Evolutionary conservation across 2,797 vertebrate genomes (phyloP).

Genomic region (Crenuchus spilurus): DNA sequence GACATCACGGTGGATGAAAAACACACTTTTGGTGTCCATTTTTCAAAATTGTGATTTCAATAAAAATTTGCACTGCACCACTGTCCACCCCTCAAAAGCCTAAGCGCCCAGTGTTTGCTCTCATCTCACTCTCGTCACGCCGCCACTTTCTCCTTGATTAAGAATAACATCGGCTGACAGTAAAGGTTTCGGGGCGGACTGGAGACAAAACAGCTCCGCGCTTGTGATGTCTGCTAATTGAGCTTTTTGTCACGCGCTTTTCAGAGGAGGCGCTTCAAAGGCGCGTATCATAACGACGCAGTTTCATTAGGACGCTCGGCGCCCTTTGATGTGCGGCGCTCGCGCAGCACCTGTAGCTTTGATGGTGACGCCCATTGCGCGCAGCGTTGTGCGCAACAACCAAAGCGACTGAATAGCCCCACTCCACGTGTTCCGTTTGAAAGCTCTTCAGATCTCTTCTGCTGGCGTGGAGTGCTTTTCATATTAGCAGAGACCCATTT

Average conservation of each 20-base stretch:
- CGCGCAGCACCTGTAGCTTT: conserved; percentile 86
- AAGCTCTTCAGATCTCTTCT: neutral
- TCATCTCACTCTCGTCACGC: conserved; percentile 57
- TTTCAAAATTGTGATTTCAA: too few relatives aligned
- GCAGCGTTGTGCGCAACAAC: neutral
- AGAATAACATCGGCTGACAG: conserved; percentile 72
- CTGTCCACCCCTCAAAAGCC: neutral
- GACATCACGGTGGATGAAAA: too few relatives aligned
- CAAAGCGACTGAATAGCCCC: neutral
- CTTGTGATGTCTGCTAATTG: conserved; percentile 87
- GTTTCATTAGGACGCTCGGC: conserved; percentile 78
- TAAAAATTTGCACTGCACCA: neutral
- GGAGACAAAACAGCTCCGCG: conserved; percentile 61
- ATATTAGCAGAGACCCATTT: conserved; percentile 5
- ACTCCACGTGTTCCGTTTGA: neutral
- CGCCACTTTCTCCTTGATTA: conserved; percentile 68
- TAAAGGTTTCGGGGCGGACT: conserved; percentile 23
- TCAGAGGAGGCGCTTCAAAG: conserved; percentile 87
- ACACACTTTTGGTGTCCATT: too few relatives aligned
- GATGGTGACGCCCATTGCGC: conserved; percentile 78
- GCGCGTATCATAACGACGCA: conserved; percentile 72
- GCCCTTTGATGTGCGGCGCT: conserved; percentile 88
- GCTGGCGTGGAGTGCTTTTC: conserved; percentile 10
- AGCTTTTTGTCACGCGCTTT: conserved; percentile 83
- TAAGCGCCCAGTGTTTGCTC: conserved; percentile 70